Conservation (phyloP, 2,797 vertebrate genomes). For the Lagorchestes hirsutus region DNA sequence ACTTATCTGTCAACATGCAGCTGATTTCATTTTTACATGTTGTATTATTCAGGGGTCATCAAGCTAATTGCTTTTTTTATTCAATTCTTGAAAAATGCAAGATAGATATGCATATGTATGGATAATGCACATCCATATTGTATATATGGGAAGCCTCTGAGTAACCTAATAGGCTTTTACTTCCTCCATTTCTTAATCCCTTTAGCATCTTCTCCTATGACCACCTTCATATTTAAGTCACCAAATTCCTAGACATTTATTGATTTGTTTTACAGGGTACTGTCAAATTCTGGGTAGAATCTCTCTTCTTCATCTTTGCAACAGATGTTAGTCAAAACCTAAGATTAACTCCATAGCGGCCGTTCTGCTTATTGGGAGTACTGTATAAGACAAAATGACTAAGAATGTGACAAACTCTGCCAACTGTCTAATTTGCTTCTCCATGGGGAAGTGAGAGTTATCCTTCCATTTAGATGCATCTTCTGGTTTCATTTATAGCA, state of each 20-base stretch:
- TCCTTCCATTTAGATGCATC: not conserved
- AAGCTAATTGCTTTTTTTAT: not conserved
- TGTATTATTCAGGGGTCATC: no score
- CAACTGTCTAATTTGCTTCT: not conserved
- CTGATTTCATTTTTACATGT: no score
- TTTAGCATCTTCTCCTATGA: not conserved
- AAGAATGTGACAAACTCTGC: not conserved
- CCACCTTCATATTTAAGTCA: not conserved
- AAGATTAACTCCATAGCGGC: not conserved
- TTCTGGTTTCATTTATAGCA: not conserved
- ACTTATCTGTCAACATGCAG: no score
- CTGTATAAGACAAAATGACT: not conserved
- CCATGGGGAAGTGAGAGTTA: not conserved
- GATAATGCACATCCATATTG: not conserved
- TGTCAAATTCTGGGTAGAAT: not conserved
- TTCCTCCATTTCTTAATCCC: not conserved
- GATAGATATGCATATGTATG: not conserved
- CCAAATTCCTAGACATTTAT: not conserved
- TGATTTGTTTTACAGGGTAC: not conserved
- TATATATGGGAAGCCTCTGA: not conserved
- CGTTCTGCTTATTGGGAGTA: not conserved
- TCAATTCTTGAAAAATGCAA: not conserved
- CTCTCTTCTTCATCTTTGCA: not conserved
- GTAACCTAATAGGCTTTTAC: not conserved
- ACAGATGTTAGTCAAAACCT: not conserved